Conservation (phyloP, 2,888 invertebrate genomes). For the Antheraea yamamai region DNA sequence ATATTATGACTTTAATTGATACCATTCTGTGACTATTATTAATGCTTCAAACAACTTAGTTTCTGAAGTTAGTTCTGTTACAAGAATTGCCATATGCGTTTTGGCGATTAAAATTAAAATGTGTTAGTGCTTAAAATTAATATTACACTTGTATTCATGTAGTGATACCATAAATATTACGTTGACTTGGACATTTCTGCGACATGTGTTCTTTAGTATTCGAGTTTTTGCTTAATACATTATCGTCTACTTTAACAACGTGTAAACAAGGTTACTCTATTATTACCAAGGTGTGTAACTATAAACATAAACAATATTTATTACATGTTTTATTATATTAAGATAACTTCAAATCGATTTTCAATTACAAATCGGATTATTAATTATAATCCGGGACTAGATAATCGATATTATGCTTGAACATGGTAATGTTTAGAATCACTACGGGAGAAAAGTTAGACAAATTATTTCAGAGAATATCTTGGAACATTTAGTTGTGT, state of each 20-base stretch:
- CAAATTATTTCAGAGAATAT: not conserved
- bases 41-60: not conserved
- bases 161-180: not conserved
- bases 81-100: not conserved
- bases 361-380: not conserved
- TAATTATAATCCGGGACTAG: not conserved
- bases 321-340: not conserved
- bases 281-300: conserved; percentile 16
- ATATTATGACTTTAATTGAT: not conserved
- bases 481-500: not conserved
- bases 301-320: not conserved
- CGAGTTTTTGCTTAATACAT: conserved; percentile 7
- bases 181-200: not conserved
- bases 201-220: conserved; percentile 4
- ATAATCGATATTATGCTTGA: not conserved
- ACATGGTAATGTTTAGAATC: no score
- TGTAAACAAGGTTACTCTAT: conserved; percentile 15
- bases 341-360: not conserved
- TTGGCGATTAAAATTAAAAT: not conserved
- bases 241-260: conserved; percentile 13
- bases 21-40: not conserved
- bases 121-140: not conserved
- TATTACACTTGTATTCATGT: not conserved
- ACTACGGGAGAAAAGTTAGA: no score
- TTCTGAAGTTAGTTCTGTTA: not conserved